Conservation (phyloP, 2,113 vertebrate species). For the Copsychus sechellarum region DNA sequence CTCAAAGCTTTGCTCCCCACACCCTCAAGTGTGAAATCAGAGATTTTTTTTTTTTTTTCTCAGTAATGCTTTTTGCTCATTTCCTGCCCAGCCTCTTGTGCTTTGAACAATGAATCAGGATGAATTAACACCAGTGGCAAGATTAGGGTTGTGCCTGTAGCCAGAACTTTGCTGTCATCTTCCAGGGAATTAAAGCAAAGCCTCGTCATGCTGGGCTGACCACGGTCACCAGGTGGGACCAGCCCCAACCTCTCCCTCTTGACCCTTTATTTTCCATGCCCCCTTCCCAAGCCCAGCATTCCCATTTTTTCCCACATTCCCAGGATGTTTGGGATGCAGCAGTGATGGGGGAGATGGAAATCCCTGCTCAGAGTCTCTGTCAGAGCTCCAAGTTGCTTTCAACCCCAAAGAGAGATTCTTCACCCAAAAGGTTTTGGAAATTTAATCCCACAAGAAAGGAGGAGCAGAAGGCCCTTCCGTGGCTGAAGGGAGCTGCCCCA, state of each 20-base stretch:
- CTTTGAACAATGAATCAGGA: background rate
- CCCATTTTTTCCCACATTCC: background rate
- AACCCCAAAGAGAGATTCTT: background rate
- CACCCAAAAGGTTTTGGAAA: background rate
- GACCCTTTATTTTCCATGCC: background rate
- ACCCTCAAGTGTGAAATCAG: slow-evolving; percentile 26
- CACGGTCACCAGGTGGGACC: background rate
- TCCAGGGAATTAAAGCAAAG: background rate
- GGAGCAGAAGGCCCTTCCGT: background rate
- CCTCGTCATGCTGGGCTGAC: background rate
- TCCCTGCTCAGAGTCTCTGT: background rate
- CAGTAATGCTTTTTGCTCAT: slow-evolving; percentile 5
- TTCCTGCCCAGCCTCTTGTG: slow-evolving; percentile 9
- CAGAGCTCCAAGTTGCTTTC: background rate
- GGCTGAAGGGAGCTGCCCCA: background rate
- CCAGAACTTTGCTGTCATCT: background rate
- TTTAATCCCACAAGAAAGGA: background rate
- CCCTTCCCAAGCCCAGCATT: background rate
- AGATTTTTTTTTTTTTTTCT: background rate
- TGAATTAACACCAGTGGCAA: background rate
- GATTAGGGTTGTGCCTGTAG: background rate
- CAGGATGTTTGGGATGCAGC: background rate
- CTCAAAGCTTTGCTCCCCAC: background rate
- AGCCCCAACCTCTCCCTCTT: background rate
- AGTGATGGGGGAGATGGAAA: background rate